Evolutionary conservation across 2,113 vertebrate species (phyloP), one percentile per base, ranked within the genome.

Genomic region (Anguilla rostrata): DNA sequence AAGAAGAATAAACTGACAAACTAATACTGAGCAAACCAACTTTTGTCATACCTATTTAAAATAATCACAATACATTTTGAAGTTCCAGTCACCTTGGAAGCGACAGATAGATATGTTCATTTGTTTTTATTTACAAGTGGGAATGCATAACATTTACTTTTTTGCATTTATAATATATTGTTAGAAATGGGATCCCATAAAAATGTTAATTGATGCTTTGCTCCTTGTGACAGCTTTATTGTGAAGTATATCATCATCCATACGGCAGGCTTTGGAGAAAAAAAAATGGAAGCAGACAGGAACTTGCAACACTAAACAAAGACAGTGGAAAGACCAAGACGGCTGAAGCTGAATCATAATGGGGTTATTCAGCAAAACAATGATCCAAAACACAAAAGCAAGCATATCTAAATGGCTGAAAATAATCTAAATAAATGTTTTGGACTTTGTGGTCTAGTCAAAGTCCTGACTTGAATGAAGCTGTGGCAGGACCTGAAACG

Each of bases 231-330:
- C 89, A 92, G 83, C 89, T 95, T 94, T 93, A 94, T 93, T 90
- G 89, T 90, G 90, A 89, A 92, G 88, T 94, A 95, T 93, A 94
- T 93, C 90, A 93, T 84, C 81, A 63, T 43, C 91, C 89, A 88
- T 93, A 93, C 92, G 92, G 66, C 82, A 90, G 91, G 90, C 89
- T 92, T 26, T 20, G 22, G 9, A 7, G 88, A 88, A 85, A 86
- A 85, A 86, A 92, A 94, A 93, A 93, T 91, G 93, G 91, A 90
- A 93, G 93, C 56, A 87, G 90, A 81, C 84, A 87, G 91, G 88
- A 40, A 90, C 84, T 84, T 87, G 87, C 88, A 88, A 88, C 86
- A 81, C 90, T 89, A 91, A 92, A 94, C 88, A 80, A 89, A 60
- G 83, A 91, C 71, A 71, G 83, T 84, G 83, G 29, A 53, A 82